Evolutionary conservation across 2,113 vertebrate genomes (phyloP).

Genomic region (Eulacestoma nigropectus): DNA sequence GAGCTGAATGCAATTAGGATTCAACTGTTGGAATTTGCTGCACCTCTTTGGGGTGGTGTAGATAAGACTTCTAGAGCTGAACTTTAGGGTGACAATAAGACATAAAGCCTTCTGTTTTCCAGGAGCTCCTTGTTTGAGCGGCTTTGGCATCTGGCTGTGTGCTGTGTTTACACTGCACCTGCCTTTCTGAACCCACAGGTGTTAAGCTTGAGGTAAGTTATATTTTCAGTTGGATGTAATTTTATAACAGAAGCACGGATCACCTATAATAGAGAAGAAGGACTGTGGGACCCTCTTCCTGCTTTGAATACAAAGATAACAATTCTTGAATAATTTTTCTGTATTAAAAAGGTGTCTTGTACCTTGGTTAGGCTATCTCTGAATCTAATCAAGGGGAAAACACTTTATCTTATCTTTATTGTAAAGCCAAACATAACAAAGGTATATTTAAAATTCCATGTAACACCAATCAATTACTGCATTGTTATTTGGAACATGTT

Average conservation of each 20-base stretch:
- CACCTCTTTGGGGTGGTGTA: not conserved
- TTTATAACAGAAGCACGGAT: not conserved
- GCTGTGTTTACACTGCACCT: not conserved
- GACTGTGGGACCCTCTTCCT: not conserved
- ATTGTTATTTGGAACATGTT: not conserved
- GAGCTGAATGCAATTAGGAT: not conserved
- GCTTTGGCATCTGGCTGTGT: not conserved
- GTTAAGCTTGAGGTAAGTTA: not conserved
- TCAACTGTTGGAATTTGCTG: not conserved
- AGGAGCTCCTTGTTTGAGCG: not conserved
- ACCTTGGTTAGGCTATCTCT: not conserved
- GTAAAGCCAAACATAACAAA: not conserved
- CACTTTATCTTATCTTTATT: slow-evolving; percentile 5
- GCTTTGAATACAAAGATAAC: not conserved
- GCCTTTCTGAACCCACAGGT: not conserved
- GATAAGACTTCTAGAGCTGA: not conserved
- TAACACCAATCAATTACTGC: not conserved
- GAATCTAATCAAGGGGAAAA: not conserved
- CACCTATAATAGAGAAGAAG: not conserved
- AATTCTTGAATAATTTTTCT: not conserved
- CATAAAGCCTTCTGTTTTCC: not conserved
- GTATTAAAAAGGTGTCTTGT: not conserved
- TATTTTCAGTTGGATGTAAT: not conserved
- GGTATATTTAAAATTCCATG: not conserved
- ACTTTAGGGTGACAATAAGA: not conserved